A percentile compares a stretch with the other conserved stretches of the same genome.
These are phyloP conservation scores for Okamejei kenojei DNA, from an alignment of 2,797 vertebrate species.

Conservation along the genomic window DNA sequence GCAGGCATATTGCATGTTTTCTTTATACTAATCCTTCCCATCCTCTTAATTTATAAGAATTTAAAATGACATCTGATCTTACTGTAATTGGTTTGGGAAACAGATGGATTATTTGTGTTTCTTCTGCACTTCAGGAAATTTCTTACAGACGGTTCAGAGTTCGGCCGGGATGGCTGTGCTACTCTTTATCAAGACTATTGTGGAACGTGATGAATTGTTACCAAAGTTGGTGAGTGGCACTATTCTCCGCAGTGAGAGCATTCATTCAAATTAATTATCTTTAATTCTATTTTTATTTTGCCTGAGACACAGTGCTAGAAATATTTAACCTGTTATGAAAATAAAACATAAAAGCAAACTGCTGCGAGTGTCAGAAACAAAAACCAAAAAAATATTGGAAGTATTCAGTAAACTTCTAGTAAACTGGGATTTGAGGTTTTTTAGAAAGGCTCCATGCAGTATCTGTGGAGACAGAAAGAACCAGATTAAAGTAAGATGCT, in stretches of 20 bases:
- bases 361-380: too few species aligned
- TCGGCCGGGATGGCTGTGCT: conserved; percentile 81
- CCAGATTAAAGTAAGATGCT: background rate
- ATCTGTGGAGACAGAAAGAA: too few species aligned
- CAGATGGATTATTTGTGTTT: background rate
- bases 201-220: conserved; percentile 63
- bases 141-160: conserved; percentile 79
- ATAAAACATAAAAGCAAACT: too few species aligned
- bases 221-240: conserved; percentile 69
- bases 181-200: conserved; percentile 68
- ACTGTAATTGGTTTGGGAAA: background rate
- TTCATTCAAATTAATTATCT: background rate
- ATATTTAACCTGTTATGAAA: background rate
- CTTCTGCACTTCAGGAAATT: conserved; percentile 59
- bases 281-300: background rate
- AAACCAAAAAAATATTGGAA: too few species aligned
- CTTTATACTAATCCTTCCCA: background rate
- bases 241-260: background rate
- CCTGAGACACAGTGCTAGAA: background rate
- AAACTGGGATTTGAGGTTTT: too few species aligned
- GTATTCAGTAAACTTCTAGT: too few species aligned
- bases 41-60: background rate
- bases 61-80: background rate
- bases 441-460: too few species aligned
- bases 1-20: background rate